Evolutionary conservation across 2,113 vertebrate species (phyloP).

Genomic region (Rhinichthys klamathensis): DNA sequence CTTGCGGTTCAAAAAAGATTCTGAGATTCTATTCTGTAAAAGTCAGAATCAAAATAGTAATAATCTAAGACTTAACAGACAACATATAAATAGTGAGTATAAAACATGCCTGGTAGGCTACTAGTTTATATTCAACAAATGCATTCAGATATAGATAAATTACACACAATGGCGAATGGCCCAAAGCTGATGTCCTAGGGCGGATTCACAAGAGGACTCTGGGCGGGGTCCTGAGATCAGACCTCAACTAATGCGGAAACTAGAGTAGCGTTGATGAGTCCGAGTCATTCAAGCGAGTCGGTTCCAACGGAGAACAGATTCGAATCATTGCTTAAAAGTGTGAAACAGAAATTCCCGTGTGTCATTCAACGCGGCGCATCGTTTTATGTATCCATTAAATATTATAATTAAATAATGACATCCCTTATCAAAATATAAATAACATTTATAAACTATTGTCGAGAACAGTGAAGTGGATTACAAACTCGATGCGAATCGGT

Average conservation of each 20-base stretch:
- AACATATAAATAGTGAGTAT: background rate
- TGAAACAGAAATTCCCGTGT: background rate
- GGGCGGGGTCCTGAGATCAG: conserved; percentile 31
- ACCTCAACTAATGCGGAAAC: conserved; percentile 23
- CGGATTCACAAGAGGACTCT: conserved; percentile 7
- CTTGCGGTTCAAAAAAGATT: background rate
- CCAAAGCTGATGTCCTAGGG: background rate
- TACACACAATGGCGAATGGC: background rate
- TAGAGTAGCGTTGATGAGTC: background rate
- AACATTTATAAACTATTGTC: too few relatives aligned
- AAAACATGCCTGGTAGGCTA: background rate
- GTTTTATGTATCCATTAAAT: background rate
- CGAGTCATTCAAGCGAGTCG: conserved; percentile 3
- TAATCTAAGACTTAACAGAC: background rate
- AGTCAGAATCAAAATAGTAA: background rate
- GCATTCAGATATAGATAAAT: background rate
- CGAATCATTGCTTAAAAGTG: background rate
- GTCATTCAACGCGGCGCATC: too few relatives aligned
- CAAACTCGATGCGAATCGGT: background rate
- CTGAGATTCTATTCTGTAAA: background rate
- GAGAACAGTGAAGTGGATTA: background rate
- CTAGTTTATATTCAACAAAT: too few relatives aligned
- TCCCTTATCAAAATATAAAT: background rate
- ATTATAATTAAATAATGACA: background rate
- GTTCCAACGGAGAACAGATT: background rate